phyloP scores from a whole-genome alignment of 2,113 vertebrate genomes.

The Scartelaos histophorus region DNA sequence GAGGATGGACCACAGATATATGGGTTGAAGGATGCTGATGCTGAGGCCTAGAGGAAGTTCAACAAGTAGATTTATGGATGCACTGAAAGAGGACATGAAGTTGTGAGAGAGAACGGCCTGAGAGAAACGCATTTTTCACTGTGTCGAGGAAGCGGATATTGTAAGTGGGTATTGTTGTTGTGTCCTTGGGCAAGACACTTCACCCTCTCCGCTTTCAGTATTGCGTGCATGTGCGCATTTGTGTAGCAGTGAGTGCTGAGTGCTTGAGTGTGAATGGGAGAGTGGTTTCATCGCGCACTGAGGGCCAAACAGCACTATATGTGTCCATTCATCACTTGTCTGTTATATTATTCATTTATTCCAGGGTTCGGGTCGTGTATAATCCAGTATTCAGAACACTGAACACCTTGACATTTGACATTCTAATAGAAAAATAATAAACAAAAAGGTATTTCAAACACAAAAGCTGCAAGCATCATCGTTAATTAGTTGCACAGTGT shows the following conservation, averaged over 20 bases:
- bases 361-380: too few species aligned
- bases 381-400: too few species aligned
- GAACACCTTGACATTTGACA: too few species aligned
- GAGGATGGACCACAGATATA: background rate
- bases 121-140: background rate
- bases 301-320: background rate
- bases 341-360: background rate
- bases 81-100: background rate
- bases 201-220: background rate
- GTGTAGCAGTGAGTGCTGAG: background rate
- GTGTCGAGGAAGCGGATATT: background rate
- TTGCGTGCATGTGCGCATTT: background rate
- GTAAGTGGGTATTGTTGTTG: background rate
- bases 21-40: too few species aligned
- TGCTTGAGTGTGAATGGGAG: background rate
- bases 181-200: background rate
- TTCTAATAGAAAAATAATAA: too few species aligned
- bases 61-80: background rate
- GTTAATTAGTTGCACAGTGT: too few species aligned
- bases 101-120: background rate
- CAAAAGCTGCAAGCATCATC: too few species aligned
- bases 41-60: background rate
- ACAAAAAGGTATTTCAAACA: too few species aligned
- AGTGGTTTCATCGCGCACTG: background rate
- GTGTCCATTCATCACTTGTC: background rate